phyloP scores from a whole-genome alignment of 2,113 vertebrate species.

The Phalacrocorax pelagicus region DNA sequence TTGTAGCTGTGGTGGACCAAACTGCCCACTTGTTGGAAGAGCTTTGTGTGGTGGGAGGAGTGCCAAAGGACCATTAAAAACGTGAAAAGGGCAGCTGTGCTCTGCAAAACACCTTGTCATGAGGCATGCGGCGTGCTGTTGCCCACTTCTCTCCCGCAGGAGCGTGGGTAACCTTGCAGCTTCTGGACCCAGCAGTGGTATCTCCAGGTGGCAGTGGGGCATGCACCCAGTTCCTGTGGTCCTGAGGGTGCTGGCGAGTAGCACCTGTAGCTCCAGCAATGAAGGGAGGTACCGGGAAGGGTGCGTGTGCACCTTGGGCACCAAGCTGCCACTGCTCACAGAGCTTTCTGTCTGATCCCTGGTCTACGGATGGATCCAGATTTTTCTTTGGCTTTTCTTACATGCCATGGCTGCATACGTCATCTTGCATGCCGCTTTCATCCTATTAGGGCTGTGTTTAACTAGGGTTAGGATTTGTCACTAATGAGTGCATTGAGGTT shows the following conservation, averaged over 20 bases:
- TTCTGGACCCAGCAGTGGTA: neutral
- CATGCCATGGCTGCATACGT: slow-evolving; percentile 27
- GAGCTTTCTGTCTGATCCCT: neutral
- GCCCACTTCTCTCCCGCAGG: accelerated
- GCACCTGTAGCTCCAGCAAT: neutral
- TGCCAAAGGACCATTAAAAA: neutral
- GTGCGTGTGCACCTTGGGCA: accelerated
- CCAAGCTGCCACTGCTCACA: neutral
- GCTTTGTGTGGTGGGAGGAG: neutral
- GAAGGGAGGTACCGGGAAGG: neutral
- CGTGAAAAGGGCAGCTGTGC: neutral
- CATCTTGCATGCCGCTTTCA: slow-evolving; percentile 35
- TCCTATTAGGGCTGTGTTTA: slow-evolving; percentile 50
- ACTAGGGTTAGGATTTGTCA: slow-evolving; percentile 41
- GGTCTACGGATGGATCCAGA: neutral
- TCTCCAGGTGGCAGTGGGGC: neutral
- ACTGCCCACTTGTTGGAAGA: neutral
- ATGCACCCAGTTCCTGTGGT: accelerated
- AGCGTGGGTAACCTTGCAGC: neutral
- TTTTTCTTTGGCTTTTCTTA: slow-evolving; percentile 22
- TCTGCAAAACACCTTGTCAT: neutral
- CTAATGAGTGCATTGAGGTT: slow-evolving; percentile 48
- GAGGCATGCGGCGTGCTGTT: accelerated
- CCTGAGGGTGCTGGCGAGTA: neutral
- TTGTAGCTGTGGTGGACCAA: neutral